Base-by-base conservation (phyloP, 2,113 vertebrate species). In the Epinephelus lanceolatus region DNA sequence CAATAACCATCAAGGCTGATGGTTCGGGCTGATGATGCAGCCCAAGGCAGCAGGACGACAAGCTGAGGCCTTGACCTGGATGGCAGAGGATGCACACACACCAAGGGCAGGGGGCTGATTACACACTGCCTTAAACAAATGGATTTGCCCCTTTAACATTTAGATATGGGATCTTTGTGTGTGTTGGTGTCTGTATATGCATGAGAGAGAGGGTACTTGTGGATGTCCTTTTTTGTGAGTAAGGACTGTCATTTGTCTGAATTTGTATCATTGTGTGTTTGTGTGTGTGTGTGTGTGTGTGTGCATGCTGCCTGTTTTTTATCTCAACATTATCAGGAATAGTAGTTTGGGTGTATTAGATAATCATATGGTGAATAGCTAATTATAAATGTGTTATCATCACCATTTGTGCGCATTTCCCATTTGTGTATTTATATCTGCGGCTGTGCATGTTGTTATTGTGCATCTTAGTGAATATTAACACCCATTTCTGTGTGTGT, bases 1-100 rank as follows among this genome's bases (percentile, higher is more conserved):
- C 88, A 91, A 92, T 95, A 94, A 93, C 88, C 92, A 94, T 94
- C 85, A 94, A 92, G 88, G 94, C 61, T 84, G 92, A 87, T 95
- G 75, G 93, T 91, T 94, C 78, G 52, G 87, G 90, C 88, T 93
- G 91, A 93, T 93, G 93, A 94, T 96, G 87, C 74, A 92, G 84
- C 90, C 91, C 86, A 91, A 91, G 93, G 91, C 87, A 86, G 82
- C 88, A 77, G 86, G 91, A 89, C 85, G 93, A 92, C 87, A 92
- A 93, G 84, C 87, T 90, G 83, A 81, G 90, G 93, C 86, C 88
- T 91, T 95, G 90, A 80, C 71, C 93, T 93, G 90, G 70, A 88
- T 91, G 88, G 88, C 80, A 89, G 75, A 84, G 69, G 84, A 91
- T 87, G 85, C 81, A 56, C 75, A 88, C 83, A 83, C 86, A 93